Evolutionary conservation across 2,888 invertebrate species (phyloP).

Genomic region (Thereva nobilitata): DNA sequence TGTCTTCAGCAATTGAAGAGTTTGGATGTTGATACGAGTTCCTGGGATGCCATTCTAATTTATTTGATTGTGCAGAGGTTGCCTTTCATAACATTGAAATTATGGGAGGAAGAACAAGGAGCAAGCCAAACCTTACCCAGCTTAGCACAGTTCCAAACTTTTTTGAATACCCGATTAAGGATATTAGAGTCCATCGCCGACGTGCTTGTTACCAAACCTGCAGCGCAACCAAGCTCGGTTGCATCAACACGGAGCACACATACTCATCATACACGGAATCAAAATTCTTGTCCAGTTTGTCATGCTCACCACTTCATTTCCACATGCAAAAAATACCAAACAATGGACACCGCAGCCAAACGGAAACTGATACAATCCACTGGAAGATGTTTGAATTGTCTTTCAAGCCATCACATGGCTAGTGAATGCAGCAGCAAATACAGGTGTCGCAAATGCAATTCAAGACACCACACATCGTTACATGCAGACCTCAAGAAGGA

Average conservation of each 20-base stretch:
- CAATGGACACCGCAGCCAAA: neutral
- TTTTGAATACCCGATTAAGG: constrained; percentile 6
- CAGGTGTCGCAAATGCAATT: neutral
- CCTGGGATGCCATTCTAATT: neutral
- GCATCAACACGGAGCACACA: neutral
- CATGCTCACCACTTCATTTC: neutral
- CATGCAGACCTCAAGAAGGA: neutral
- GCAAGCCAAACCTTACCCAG: neutral
- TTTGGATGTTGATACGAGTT: neutral
- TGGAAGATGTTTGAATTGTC: neutral
- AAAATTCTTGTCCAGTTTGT: neutral
- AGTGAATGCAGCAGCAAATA: constrained; percentile 7
- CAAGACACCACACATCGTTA: neutral
- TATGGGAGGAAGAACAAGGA: constrained; percentile 16
- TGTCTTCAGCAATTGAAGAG: constrained; percentile 1
- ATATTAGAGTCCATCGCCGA: neutral
- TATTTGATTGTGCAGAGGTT: neutral
- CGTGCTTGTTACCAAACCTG: neutral
- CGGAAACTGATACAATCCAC: neutral
- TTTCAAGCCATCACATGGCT: neutral
- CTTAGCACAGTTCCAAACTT: neutral
- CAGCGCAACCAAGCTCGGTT: neutral
- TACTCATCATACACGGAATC: neutral
- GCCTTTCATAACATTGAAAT: neutral
- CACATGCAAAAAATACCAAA: constrained; percentile 4